Conservation (phyloP, 2,113 vertebrate species). For the Urocolius indicus region DNA sequence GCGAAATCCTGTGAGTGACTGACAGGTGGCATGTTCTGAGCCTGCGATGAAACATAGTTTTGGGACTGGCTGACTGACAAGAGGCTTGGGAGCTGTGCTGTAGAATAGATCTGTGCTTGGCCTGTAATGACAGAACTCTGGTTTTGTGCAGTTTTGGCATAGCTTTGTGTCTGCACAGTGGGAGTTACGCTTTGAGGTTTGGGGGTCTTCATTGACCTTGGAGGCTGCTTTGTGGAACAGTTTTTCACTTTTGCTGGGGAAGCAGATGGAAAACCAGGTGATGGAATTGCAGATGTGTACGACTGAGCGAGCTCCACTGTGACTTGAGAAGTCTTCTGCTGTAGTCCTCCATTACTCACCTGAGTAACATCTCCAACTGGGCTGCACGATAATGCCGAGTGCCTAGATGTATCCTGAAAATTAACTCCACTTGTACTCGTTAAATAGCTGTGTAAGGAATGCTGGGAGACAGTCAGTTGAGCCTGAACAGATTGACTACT, state of each 20-base stretch:
- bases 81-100: conserved; percentile 88
- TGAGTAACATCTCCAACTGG: conserved; percentile 87
- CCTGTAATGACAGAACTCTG: conserved; percentile 91
- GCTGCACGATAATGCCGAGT: conserved; percentile 88
- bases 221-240: conserved; percentile 84
- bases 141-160: conserved; percentile 88
- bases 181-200: conserved; percentile 85
- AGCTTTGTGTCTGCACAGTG: conserved; percentile 87
- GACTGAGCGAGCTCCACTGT: conserved; percentile 86
- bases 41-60: conserved; percentile 84
- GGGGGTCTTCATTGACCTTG: conserved; percentile 79
- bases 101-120: conserved; percentile 90
- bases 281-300: conserved; percentile 83
- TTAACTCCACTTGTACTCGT: conserved; percentile 82
- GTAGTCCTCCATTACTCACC: conserved; percentile 85
- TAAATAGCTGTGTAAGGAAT: conserved; percentile 92
- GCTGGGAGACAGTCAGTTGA: conserved; percentile 89
- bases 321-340: conserved; percentile 86
- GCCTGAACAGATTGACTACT: conserved; percentile 89
- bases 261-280: conserved; percentile 83
- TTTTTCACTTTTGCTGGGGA: conserved; percentile 85
- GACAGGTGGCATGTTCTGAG: conserved; percentile 83
- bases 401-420: conserved; percentile 89
- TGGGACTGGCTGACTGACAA: conserved; percentile 91
- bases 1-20: conserved; percentile 89